phyloP scores from a whole-genome alignment of 2,113 vertebrate species.

The Bubo bubo region DNA sequence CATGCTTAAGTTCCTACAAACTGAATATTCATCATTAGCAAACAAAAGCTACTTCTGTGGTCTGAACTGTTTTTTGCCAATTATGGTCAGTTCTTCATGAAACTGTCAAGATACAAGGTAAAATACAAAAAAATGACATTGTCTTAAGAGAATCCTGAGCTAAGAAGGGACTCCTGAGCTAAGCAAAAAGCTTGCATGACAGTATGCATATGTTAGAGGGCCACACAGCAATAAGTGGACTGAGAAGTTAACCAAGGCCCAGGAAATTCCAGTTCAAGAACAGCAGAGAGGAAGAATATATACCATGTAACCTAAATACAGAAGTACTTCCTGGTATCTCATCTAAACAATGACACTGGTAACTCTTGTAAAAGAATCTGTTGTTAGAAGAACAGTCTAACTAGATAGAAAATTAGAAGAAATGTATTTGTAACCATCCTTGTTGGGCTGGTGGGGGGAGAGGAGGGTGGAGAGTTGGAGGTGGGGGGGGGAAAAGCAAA shows the following conservation, averaged over 20 bases:
- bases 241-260: not conserved
- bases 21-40: not conserved
- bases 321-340: not conserved
- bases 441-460: accelerated
- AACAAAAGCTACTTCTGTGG: not conserved
- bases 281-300: not conserved
- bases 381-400: not conserved
- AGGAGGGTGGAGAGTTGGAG: not conserved
- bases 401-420: not conserved
- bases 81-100: not conserved
- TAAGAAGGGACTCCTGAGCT: not conserved
- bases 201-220: not conserved
- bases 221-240: not conserved
- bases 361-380: not conserved
- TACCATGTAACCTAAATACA: not conserved
- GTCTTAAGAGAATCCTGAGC: not conserved
- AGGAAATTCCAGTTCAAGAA: not conserved
- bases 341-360: not conserved
- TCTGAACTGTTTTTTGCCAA: not conserved
- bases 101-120: not conserved
- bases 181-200: not conserved
- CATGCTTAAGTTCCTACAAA: not conserved
- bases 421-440: not conserved
- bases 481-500: not conserved
- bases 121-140: not conserved